Conservation (phyloP, 2,113 vertebrate genomes). For the Numida meleagris region DNA sequence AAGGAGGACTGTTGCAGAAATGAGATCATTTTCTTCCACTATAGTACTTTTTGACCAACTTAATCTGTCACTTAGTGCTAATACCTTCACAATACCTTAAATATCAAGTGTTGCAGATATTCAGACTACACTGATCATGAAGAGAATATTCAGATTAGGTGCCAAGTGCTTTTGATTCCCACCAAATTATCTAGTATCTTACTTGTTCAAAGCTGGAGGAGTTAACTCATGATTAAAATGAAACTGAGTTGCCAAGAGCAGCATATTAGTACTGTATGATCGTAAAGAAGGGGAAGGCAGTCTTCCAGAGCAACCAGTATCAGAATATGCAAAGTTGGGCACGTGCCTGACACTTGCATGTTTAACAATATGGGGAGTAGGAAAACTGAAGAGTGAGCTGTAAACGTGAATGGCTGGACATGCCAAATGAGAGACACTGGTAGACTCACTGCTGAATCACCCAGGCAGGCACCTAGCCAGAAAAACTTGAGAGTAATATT, state of each 20-base stretch:
- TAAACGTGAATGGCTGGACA: not conserved
- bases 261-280: not conserved
- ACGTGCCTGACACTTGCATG: not conserved
- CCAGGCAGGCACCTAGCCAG: not conserved
- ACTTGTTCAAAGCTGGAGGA: not conserved
- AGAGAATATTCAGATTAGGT: not conserved
- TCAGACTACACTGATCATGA: not conserved
- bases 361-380: not conserved
- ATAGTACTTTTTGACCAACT: not conserved
- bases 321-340: not conserved
- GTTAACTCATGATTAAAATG: not conserved
- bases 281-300: not conserved
- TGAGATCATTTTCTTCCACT: not conserved
- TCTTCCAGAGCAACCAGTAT: not conserved
- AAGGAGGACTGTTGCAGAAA: not conserved
- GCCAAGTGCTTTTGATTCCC: not conserved
- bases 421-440: not conserved
- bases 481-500: not conserved
- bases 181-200: not conserved
- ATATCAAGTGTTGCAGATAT: not conserved
- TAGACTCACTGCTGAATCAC: not conserved
- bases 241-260: not conserved
- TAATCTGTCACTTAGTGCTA: not conserved
- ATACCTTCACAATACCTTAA: not conserved
- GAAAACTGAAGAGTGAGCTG: not conserved